Evolutionary conservation across 2,888 invertebrate genomes (phyloP).

Genomic region (Entomobrya proxima): DNA sequence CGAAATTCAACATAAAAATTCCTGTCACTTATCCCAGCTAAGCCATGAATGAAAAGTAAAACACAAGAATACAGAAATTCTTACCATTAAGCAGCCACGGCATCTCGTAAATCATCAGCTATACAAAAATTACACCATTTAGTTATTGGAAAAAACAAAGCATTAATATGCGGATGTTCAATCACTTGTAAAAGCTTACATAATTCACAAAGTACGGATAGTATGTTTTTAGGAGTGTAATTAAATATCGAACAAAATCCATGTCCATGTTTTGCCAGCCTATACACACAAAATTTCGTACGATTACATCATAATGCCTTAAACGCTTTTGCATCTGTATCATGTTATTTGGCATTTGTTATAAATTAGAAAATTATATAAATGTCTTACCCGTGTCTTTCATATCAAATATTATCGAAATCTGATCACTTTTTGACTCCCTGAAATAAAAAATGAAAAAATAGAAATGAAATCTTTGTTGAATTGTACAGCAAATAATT

Average conservation of each 20-base stretch:
- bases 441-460: constrained; percentile 77
- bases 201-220: constrained; percentile 93
- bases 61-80: too few relatives aligned
- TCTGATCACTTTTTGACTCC: constrained; percentile 85
- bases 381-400: constrained; percentile 81
- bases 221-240: constrained; percentile 90
- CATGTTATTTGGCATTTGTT: background rate
- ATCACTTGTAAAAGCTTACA: constrained; percentile 79
- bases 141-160: background rate
- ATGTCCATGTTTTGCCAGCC: constrained; percentile 93
- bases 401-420: constrained; percentile 94
- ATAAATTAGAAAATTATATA: background rate
- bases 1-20: too few relatives aligned
- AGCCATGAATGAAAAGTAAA: too few relatives aligned
- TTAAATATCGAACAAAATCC: constrained; percentile 92
- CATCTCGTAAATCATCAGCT: constrained; percentile 89
- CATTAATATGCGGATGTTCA: too few relatives aligned
- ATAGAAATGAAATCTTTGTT: too few relatives aligned
- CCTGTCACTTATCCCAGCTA: too few relatives aligned
- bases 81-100: constrained; percentile 93
- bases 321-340: background rate
- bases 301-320: background rate
- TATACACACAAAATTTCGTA: background rate
- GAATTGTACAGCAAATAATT: background rate
- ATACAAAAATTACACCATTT: background rate